These are phyloP conservation scores for Hydrochoerus hydrochaeris DNA, from an alignment of 2,113 vertebrate genomes.

Conservation along the genomic window DNA sequence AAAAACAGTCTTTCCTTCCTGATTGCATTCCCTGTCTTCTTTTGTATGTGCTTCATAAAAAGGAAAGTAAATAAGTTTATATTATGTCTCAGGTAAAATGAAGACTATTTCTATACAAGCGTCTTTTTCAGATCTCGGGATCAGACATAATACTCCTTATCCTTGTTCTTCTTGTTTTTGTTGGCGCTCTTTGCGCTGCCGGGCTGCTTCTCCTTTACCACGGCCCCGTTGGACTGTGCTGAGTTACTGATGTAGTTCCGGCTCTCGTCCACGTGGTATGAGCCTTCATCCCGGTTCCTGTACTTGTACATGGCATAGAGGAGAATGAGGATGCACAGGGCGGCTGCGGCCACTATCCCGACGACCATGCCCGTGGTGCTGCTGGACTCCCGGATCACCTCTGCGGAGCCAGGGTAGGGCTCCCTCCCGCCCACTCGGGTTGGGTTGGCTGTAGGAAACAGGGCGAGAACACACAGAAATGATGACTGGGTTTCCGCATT, in stretches of 20 bases:
- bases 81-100: constrained; percentile 95
- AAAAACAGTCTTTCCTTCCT: constrained; percentile 91
- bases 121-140: constrained; percentile 87
- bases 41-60: constrained; percentile 92
- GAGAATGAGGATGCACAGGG: constrained; percentile 98
- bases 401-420: constrained; percentile 90
- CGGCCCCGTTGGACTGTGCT: constrained; percentile 97
- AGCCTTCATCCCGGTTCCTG: constrained; percentile 98
- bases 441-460: constrained; percentile 92
- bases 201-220: constrained; percentile 97
- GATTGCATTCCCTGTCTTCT: constrained; percentile 91
- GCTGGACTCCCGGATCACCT: constrained; percentile 97
- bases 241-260: constrained; percentile 99
- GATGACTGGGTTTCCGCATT: constrained; percentile 50
- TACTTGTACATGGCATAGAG: constrained; percentile 99
- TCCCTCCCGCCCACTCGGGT: constrained; percentile 92
- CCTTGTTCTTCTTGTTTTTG: constrained; percentile 99
- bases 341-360: constrained; percentile 96
- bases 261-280: constrained; percentile 98
- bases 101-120: constrained; percentile 97
- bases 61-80: constrained; percentile 93
- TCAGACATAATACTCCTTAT: constrained; percentile 99
- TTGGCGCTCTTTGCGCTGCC: constrained; percentile 94
- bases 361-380: constrained; percentile 99
- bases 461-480: constrained; percentile 78